Percentiles rank a stretch among this genome's conserved stretches.
Evolutionary conservation across 2,797 vertebrate genomes (phyloP).

Genomic region (Sciaenops ocellatus): DNA sequence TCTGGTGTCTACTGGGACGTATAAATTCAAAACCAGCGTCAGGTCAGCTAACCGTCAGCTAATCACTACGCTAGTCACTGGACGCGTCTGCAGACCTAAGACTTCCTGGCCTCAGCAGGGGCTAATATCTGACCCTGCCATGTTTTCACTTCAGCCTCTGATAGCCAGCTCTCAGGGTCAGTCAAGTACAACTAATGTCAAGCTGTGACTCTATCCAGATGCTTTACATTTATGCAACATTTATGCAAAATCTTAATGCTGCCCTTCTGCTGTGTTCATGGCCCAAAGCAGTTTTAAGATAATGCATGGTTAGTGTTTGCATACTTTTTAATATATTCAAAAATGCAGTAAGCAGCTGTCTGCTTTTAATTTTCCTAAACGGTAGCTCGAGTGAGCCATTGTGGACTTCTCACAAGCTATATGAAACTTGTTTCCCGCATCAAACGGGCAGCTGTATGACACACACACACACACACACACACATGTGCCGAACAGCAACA

Average conservation of each 20-base stretch:
- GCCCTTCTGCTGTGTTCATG: slow-evolving; percentile 8
- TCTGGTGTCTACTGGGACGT: slow-evolving; percentile 62
- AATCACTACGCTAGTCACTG: slow-evolving; percentile 62
- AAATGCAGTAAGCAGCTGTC: slow-evolving; percentile 29
- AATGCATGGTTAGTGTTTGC: not conserved
- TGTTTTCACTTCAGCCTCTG: slow-evolving; percentile 51
- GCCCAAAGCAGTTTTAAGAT: slow-evolving; percentile 20
- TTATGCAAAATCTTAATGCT: slow-evolving; percentile 4
- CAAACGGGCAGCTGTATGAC: slow-evolving; percentile 53
- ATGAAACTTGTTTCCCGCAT: slow-evolving; percentile 47
- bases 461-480: not conserved
- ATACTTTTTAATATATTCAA: slow-evolving; percentile 8
- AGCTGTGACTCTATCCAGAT: slow-evolving; percentile 20
- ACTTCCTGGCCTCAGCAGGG: slow-evolving; percentile 54
- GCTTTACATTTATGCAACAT: slow-evolving; percentile 38
- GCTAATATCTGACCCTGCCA: slow-evolving; percentile 53
- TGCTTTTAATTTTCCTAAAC: slow-evolving; percentile 48
- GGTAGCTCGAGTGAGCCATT: slow-evolving; percentile 43
- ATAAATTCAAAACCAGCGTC: slow-evolving; percentile 68
- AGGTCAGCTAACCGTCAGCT: slow-evolving; percentile 73
- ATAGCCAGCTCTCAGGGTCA: slow-evolving; percentile 49
- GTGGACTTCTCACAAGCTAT: slow-evolving; percentile 50
- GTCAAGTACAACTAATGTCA: slow-evolving; percentile 46
- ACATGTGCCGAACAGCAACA: slow-evolving; percentile 43
- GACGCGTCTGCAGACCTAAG: slow-evolving; percentile 55